Conservation (phyloP, 2,113 vertebrate species). For the Polypterus senegalus region DNA sequence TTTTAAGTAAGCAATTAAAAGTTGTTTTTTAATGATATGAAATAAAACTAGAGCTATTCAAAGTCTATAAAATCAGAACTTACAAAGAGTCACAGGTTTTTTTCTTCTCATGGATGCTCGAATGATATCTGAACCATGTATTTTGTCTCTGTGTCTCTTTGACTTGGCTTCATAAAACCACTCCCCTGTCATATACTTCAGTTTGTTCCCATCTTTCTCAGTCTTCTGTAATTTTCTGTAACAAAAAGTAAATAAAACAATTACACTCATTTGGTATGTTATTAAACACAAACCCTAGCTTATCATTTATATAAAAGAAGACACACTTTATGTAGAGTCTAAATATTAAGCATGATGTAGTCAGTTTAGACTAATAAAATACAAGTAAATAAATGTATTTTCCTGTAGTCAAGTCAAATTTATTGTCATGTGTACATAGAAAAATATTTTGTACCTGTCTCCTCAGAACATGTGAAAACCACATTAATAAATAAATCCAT, state of each 20-base stretch:
- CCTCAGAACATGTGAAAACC: too few relatives aligned
- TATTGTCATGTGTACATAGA: too few relatives aligned
- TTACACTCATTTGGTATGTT: not conserved
- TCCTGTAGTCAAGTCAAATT: too few relatives aligned
- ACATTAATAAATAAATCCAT: not conserved
- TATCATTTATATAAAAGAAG: too few relatives aligned
- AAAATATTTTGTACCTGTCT: too few relatives aligned
- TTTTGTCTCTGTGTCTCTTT: slow-evolving; percentile 71
- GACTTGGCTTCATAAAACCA: slow-evolving; percentile 94
- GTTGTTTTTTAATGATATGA: not conserved
- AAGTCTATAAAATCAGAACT: slow-evolving; percentile 20
- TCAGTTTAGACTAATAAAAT: too few relatives aligned
- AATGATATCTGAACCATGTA: slow-evolving; percentile 78
- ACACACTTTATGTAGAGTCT: too few relatives aligned
- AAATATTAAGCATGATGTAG: too few relatives aligned
- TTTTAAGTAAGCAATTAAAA: not conserved
- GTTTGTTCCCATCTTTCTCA: slow-evolving; percentile 44
- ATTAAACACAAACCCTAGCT: too few relatives aligned
- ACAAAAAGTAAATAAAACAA: slow-evolving; percentile 7
- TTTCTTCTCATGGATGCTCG: slow-evolving; percentile 64
- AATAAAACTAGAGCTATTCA: too few relatives aligned
- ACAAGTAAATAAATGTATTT: too few relatives aligned
- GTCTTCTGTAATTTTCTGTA: slow-evolving; percentile 64
- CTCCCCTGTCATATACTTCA: slow-evolving; percentile 82
- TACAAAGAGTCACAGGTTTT: slow-evolving; percentile 52